Conservation (phyloP, 2,797 vertebrate genomes). For the Melanotaenia maccullochi region DNA sequence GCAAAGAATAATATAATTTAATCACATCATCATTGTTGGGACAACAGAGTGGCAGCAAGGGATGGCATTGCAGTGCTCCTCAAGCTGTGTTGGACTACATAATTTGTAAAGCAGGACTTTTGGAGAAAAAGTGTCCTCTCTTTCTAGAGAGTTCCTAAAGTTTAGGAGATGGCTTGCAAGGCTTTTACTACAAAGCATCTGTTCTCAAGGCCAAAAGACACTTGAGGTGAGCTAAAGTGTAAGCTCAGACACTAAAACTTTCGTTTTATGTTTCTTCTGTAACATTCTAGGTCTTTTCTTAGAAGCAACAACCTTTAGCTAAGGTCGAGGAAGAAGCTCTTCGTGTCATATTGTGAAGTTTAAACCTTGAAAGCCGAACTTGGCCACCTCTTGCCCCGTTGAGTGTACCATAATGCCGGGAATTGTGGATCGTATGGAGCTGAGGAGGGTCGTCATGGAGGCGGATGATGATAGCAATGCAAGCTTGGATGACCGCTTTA, state of each 20-base stretch:
- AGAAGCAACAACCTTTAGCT: not conserved
- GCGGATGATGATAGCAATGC: slow-evolving; percentile 90
- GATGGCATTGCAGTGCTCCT: not conserved
- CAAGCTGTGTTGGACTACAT: not conserved
- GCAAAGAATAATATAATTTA: not conserved
- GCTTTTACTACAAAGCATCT: slow-evolving; percentile 14
- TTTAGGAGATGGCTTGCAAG: slow-evolving; percentile 41
- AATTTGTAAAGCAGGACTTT: not conserved
- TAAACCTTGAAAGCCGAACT: not conserved
- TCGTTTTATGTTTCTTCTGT: not conserved
- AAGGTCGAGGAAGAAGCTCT: slow-evolving; percentile 14
- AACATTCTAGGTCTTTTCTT: slow-evolving; percentile 3
- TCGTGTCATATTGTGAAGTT: not conserved
- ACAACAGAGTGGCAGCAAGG: not conserved
- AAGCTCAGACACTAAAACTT: not conserved
- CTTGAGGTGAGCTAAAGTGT: not conserved
- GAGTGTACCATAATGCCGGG: slow-evolving; percentile 58
- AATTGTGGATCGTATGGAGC: slow-evolving; percentile 92
- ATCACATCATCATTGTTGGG: not conserved
- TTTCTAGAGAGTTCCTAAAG: slow-evolving; percentile 1
- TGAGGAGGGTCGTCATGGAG: slow-evolving; percentile 89
- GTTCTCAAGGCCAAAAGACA: slow-evolving; percentile 27
- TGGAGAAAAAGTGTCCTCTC: not conserved
- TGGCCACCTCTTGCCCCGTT: slow-evolving; percentile 2
- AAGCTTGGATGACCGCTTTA: slow-evolving; percentile 86